Base-by-base conservation (phyloP, 2,888 invertebrate species). In the Melanotus villosus region DNA sequence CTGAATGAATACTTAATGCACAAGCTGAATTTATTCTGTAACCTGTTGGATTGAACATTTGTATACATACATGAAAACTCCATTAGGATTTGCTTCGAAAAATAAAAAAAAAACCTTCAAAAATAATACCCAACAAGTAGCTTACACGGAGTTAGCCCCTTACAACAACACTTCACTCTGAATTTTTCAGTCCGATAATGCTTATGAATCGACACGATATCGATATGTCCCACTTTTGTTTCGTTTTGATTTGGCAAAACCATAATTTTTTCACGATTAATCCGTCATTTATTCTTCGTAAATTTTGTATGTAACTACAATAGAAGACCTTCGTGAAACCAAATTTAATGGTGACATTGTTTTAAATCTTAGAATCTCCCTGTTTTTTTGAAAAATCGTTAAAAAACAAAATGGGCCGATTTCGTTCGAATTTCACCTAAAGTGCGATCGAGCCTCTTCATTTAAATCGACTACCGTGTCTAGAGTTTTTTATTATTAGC, bases 31-130 rank as follows among this genome's bases (percentile, higher is more conserved):
- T 65, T 65, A 47, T 59, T 58, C 23, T 26, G 34, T 50, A 38
- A 62, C 60, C 60, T 58, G 60, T 54, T 54, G 52, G 19, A 67
- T 14, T 56, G 41, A 60, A 67, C 43, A 59, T 60, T 58, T 65
- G 58, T 65, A 38, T 73, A 70, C 65, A 67, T 62, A 73, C 73
- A 73, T 63, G 71, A 65, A 73, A 73, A 70, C 43, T 70, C 73
- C 73, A 73, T 73, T 73, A 71, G 73, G 71, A 68, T 73, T 73
- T 69, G 43, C 64, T 62, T 50, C 32, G 45, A 57, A 66, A 62
- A 67, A 59, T 32, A 14, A 32, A 68, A 72, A 73, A n/a, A 72
- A 72, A 65, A 38, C 30, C 50, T 65, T 70, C 60, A 71, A 65
- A 67, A 67, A 60, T 67, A 67, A 66, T 66, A 57, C 45, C 41